phyloP scores from a whole-genome alignment of 2,797 vertebrate genomes.

The Huso huso region DNA sequence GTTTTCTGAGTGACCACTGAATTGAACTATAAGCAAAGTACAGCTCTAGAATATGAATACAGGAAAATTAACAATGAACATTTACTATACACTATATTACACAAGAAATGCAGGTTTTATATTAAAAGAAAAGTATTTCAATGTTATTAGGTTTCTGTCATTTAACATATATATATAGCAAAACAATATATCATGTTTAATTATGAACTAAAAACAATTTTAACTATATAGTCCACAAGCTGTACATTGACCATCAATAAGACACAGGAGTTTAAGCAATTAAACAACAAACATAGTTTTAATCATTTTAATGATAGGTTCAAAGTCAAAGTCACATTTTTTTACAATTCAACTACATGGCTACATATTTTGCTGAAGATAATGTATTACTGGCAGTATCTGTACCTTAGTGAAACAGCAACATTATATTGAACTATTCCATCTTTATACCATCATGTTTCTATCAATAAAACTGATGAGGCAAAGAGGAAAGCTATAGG shows the following conservation, averaged over 20 bases:
- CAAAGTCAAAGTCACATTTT: slow-evolving; percentile 9
- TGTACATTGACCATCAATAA: not conserved
- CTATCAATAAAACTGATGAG: slow-evolving; percentile 21
- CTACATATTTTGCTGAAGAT: slow-evolving; percentile 3
- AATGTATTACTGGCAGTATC: slow-evolving; percentile 15
- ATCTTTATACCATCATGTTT: slow-evolving; percentile 13
- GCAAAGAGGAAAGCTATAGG: slow-evolving; percentile 8
- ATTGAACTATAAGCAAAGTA: no score
- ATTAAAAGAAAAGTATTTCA: no score
- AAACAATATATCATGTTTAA: not conserved
- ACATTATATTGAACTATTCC: slow-evolving; percentile 20
- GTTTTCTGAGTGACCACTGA: no score
- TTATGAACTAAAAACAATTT: slow-evolving; percentile 1
- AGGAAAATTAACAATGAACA: no score
- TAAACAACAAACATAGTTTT: slow-evolving; percentile 7
- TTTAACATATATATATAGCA: no score
- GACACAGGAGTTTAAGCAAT: slow-evolving; percentile 4
- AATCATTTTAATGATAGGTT: slow-evolving; percentile 13
- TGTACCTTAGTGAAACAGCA: slow-evolving; percentile 12
- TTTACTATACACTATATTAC: no score
- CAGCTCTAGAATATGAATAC: no score
- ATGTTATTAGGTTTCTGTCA: no score
- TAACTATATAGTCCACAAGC: slow-evolving; percentile 6
- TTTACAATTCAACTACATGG: slow-evolving; percentile 15
- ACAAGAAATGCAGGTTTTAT: no score